Conservation (phyloP, 2,888 invertebrate genomes). For the Formica aserva region DNA sequence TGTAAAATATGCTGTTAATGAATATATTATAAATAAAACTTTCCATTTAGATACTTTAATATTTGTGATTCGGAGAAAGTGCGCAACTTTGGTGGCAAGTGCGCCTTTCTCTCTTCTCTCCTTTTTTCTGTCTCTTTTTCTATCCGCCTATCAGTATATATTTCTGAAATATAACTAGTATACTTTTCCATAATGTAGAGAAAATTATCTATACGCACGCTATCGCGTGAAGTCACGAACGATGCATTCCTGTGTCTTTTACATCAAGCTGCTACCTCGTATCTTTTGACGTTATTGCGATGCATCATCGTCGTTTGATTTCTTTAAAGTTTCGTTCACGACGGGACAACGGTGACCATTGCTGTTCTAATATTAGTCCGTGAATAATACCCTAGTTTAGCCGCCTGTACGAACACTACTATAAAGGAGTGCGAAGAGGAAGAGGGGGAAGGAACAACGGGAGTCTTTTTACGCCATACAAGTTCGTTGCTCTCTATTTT, state of each 20-base stretch:
- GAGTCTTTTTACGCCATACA: conserved; percentile 42
- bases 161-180: conserved; percentile 4
- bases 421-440: conserved; percentile 41
- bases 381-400: conserved; percentile 72
- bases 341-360: conserved; percentile 61
- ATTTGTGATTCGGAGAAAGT: conserved; percentile 25
- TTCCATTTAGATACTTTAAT: neutral
- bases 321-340: conserved; percentile 51
- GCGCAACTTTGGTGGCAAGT: neutral
- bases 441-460: conserved; percentile 34
- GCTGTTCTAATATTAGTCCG: conserved; percentile 76
- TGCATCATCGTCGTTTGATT: conserved; percentile 25
- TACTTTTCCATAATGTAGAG: neutral
- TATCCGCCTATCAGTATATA: neutral
- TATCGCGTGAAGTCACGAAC: neutral
- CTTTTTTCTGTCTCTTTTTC: neutral
- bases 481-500: conserved; percentile 51
- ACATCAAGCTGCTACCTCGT: neutral
- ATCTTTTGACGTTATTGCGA: neutral
- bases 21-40: neutral
- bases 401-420: conserved; percentile 48
- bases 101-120: conserved; percentile 15
- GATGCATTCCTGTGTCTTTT: neutral
- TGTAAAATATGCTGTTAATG: neutral
- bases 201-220: neutral